Percentiles rank a stretch among this genome's conserved stretches.
Evolutionary conservation across 1,140 invertebrate species (phyloP).

Genomic region (Cardiocondyla obscurior): DNA sequence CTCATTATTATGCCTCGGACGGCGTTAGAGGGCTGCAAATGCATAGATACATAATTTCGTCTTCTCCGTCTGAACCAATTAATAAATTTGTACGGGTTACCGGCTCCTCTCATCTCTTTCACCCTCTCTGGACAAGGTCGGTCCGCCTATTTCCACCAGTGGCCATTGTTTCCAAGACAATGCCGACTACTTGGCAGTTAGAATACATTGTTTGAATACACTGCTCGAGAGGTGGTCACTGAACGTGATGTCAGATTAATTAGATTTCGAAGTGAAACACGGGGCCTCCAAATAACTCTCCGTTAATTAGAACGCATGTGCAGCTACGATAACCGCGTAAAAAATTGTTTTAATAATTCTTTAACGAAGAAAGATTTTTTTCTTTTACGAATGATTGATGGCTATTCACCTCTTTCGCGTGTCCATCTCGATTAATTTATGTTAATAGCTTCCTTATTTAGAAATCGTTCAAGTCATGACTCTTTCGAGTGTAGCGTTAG

Average conservation of each 20-base stretch:
- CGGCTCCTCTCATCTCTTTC: too few relatives aligned
- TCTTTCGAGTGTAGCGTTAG: neutral
- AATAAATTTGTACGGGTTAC: slow-evolving; percentile 75
- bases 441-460: neutral
- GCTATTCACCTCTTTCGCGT: neutral
- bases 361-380: neutral
- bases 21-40: neutral
- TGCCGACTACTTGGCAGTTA: slow-evolving; percentile 72
- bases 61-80: slow-evolving; percentile 67
- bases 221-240: slow-evolving; percentile 60
- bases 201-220: slow-evolving; percentile 73
- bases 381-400: neutral
- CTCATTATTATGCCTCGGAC: slow-evolving; percentile 57
- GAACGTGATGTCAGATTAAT: slow-evolving; percentile 67
- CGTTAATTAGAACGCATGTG: neutral
- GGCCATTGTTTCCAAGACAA: slow-evolving; percentile 72
- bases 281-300: neutral
- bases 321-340: neutral
- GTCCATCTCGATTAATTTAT: neutral
- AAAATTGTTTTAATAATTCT: neutral
- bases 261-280: slow-evolving; percentile 61
- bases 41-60: slow-evolving; percentile 60
- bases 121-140: slow-evolving; percentile 63
- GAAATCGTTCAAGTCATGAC: neutral
- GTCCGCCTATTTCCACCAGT: slow-evolving; percentile 67